Base-by-base conservation (phyloP, 2,797 vertebrate genomes). In the Sebastiscus albofasciatus region DNA sequence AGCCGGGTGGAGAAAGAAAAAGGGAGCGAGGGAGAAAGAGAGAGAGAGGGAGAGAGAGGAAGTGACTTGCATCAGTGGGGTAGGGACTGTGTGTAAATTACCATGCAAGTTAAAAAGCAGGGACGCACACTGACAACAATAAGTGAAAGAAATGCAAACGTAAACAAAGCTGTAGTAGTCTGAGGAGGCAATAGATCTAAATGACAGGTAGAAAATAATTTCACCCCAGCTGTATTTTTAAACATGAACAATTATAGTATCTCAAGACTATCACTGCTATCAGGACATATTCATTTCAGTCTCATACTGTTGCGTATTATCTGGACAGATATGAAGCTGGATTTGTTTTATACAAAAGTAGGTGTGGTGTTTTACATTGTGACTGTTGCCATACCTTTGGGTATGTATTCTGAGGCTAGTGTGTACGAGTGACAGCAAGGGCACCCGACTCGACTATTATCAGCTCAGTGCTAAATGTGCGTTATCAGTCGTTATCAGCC, bases 71-170 rank as follows among this genome's bases (percentile, higher is more conserved):
- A 94, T 92, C 92, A 92, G 84, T 82, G 86, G 72, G 61, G 80
- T 91, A 96, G 96, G 95, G 95, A 94, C 89, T 82, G 93, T 94
- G 90, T 94, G 70, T 93, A 95, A 96, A 95, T 95, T 94, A 93
- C 93, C 56, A 34, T 68, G 75, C 85, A 82, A 80, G 66, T 85
- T 86, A 64, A 86, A 91, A 94, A 85, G 81, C 77, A 91, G 67
- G 27, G 81, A 89, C 77, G 75, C 33, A 26, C 65, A 79, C 11
- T n/a, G 10, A 31, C 11, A 73, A 2, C 4, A 61, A 42, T n/a
- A 46, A 46, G 12, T 34, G 52, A 55, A 62, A 34, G 8, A 65
- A 10, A 67, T 73, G n/a, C n/a, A 11, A 72, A 67, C 67, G 20
- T 16, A 29, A 69, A 72, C 56, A 80, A 61, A 54, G 13, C 2